Percentiles rank a stretch among this genome's conserved stretches.
These are phyloP conservation scores for Papilio elwesi DNA, from an alignment of 2,888 invertebrate species.

Conservation along the genomic window DNA sequence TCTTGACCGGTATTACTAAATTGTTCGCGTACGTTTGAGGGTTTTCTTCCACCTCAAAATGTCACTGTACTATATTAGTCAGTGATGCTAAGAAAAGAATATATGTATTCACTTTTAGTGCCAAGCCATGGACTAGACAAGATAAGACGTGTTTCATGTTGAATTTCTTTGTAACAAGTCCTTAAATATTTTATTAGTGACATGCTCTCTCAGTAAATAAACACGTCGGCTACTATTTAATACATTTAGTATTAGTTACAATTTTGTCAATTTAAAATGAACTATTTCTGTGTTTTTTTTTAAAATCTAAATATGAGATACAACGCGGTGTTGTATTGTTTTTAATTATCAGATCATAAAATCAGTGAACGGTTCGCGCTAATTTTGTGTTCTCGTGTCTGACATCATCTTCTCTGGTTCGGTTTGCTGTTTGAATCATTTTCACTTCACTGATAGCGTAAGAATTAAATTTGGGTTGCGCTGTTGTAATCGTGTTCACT, in stretches of 20 bases:
- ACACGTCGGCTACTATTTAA: neutral
- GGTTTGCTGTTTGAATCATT: conserved; percentile 68
- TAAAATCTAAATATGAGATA: conserved; percentile 48
- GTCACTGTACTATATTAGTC: conserved; percentile 41
- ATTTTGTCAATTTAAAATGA: neutral
- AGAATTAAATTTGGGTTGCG: conserved; percentile 55
- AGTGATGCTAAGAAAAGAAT: conserved; percentile 42
- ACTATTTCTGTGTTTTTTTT: conserved; percentile 47
- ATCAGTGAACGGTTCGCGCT: conserved; percentile 59
- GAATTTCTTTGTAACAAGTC: conserved; percentile 30
- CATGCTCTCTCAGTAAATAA: neutral
- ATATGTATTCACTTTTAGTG: conserved; percentile 39
- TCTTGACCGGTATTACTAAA: conserved; percentile 6
- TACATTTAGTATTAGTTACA: neutral
- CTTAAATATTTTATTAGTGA: conserved; percentile 20
- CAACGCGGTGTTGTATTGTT: conserved; percentile 45
- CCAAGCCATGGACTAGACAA: conserved; percentile 40
- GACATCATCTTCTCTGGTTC: conserved; percentile 65
- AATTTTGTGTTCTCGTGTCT: conserved; percentile 66
- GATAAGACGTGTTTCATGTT: conserved; percentile 40
- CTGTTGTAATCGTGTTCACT: conserved; percentile 44
- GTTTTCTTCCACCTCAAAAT: conserved; percentile 36
- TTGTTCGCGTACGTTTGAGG: conserved; percentile 9
- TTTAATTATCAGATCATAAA: conserved; percentile 57
- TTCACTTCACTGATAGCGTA: conserved; percentile 54